Evolutionary conservation across 1,140 invertebrate genomes (phyloP), one percentile per base, ranked within the genome.

Genomic region (Zaprionus gabonicus): DNA sequence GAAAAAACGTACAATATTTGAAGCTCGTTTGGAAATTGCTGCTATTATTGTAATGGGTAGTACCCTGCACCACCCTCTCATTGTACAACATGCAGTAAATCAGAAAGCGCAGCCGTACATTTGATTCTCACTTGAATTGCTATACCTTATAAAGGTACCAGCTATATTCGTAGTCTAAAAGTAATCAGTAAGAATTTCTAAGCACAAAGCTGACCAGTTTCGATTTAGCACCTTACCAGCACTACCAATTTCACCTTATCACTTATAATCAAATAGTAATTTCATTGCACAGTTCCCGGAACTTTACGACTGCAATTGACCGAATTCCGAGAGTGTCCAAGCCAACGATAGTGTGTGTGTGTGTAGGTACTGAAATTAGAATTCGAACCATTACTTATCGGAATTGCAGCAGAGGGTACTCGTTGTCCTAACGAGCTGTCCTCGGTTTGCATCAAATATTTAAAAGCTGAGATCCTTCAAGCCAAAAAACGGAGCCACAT

Each of bases 401-500:
- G 20, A 57, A 44, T 57, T 57, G 23, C 34, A 34, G 13, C 53
- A 34, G 41, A 25, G 27, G 28, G 58, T 13, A 41, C 27, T 53
- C 15, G 7, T 53, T 20, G 46, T 25, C 12, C 46, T 25, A 51
- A 51, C 23, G 20, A 51, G 12, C 23, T 20, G 10, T 51, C 46
- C 46, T 23, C 17, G 20, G 20, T 25, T 12, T 25, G 55, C 28
- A 73, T 53, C 36, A 60, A 68, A 34, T 64, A 64, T 63, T 73
- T 71, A 64, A 71, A 51, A 36, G 9, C 51, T 57, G 31, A 36
- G 10, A 74, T 38, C 49, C 46, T 17, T n/a, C 5, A 53, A 38
- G 27, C 10, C 31, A 27, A 57, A 64, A 51, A 31, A 66, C 41
- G 58, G 63, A 60, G 71, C 69, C 87, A 91, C 82, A 80, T 80